A percentile compares a stretch with the other conserved stretches of the same genome.
Conservation (phyloP, 2,888 invertebrate genomes). For the Rotaria macrura region DNA sequence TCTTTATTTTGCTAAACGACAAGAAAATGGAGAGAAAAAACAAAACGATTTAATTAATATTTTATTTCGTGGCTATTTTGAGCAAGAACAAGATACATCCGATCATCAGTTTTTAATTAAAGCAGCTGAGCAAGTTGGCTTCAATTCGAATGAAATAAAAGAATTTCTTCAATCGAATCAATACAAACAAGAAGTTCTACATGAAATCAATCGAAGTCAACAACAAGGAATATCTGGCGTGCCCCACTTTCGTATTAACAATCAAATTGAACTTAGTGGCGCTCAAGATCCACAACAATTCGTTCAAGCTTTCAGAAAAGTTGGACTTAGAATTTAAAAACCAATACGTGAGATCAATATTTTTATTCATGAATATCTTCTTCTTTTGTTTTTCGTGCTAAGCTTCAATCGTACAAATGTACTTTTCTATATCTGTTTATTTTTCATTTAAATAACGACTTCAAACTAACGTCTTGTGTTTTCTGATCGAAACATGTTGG, state of each 20-base stretch:
- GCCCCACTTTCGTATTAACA: not conserved
- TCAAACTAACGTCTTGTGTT: too few relatives aligned
- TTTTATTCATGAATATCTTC: too few relatives aligned
- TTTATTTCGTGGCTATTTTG: constrained; percentile 4
- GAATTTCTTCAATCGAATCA: not conserved
- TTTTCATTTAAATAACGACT: not conserved
- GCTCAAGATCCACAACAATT: constrained; percentile 1
- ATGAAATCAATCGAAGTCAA: not conserved
- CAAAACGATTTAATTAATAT: not conserved
- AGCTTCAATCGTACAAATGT: too few relatives aligned
- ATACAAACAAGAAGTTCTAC: not conserved
- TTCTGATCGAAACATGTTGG: too few relatives aligned
- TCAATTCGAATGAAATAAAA: not conserved
- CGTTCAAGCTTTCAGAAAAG: not conserved
- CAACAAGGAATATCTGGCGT: not conserved
- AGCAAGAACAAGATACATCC: not conserved
- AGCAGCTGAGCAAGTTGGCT: not conserved
- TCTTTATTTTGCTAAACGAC: constrained; percentile 19
- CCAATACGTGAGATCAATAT: too few relatives aligned
- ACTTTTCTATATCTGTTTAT: too few relatives aligned
- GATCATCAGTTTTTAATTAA: not conserved
- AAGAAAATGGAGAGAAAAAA: not conserved
- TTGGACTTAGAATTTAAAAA: not conserved
- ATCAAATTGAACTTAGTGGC: not conserved
- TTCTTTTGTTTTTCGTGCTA: too few relatives aligned